These are phyloP conservation scores for Gallinago solitaria DNA, from an alignment of 2,797 vertebrate genomes.

Conservation along the genomic window DNA sequence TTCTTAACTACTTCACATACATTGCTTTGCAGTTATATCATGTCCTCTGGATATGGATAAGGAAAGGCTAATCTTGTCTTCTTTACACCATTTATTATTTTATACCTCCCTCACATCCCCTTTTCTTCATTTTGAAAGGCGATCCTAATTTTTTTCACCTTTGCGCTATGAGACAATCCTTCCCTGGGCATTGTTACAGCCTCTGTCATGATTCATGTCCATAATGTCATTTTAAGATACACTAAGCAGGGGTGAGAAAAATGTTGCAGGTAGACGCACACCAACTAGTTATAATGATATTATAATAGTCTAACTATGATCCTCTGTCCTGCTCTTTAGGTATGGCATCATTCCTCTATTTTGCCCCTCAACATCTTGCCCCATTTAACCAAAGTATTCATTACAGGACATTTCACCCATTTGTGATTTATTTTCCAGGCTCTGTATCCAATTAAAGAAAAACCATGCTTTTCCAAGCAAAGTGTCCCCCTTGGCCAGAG, in stretches of 20 bases:
- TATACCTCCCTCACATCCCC: neutral
- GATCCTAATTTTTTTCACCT: neutral
- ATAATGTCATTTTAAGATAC: neutral
- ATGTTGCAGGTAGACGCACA: neutral
- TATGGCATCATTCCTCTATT: neutral
- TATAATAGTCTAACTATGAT: neutral
- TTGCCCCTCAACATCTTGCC: neutral
- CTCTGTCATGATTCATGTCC: neutral
- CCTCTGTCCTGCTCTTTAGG: neutral
- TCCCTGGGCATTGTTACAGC: neutral
- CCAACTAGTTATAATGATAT: neutral
- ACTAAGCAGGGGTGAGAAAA: neutral
- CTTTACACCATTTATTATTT: neutral
- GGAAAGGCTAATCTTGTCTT: neutral
- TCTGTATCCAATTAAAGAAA: neutral
- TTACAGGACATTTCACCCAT: neutral
- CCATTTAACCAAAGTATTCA: accelerated
- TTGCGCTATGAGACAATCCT: neutral
- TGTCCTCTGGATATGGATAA: neutral
- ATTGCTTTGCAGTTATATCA: constrained; percentile 35
- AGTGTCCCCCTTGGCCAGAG: accelerated
- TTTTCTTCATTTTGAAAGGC: neutral
- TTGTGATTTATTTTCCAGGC: neutral
- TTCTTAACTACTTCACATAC: constrained; percentile 37
- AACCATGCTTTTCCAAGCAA: accelerated